Evolutionary conservation across 2,113 vertebrate species (phyloP), one percentile per base, ranked within the genome.

Genomic region (Talpa occidentalis): DNA sequence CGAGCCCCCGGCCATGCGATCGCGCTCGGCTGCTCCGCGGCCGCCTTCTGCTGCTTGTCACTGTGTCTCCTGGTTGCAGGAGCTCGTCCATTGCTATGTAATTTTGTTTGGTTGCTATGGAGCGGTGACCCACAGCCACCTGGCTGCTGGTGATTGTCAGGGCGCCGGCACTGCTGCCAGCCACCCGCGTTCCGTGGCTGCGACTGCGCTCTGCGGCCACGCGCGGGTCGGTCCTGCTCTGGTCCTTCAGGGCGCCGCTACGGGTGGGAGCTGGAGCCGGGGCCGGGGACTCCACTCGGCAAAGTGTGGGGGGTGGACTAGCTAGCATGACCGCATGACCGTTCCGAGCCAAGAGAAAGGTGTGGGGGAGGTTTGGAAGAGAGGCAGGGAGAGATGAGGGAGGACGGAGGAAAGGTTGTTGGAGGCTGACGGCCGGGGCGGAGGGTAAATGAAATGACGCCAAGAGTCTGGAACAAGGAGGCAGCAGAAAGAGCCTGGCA

Each of bases 31-130:
- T 2, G 64, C 59, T 24, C 67, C 89, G 19, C 10, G 37, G 47
- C 64, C 10, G 2, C 0, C 0, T 47, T 44, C 64, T 28, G 6
- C 21, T n/a, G 74, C 87, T 79, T 78, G 77, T 73, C 73, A 37
- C 21, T 37, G 16, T 52, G 94, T 24, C 78, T 91, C 73, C 9
- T 6, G 52, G 74, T 82, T 11, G 16, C 42, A 26, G 37, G 73
- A 84, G 74, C 77, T 66, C 5, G 19, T 52, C 11, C 69, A 88
- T 44, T 69, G 64, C 91, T 90, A 52, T 85, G 88, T 94, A 56
- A 95, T 92, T 94, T 80, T 81, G 47, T 52, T 60, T 62, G 77
- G 94, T 96, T 95, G 95, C 90, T 80, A 93, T 93, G 97, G 77
- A 87, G 69, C 35, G 3, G 79, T 54, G 92, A 94, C 62, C 88